phyloP scores from a whole-genome alignment of 2,888 invertebrate genomes.

The Lasioglossum figueresi region DNA sequence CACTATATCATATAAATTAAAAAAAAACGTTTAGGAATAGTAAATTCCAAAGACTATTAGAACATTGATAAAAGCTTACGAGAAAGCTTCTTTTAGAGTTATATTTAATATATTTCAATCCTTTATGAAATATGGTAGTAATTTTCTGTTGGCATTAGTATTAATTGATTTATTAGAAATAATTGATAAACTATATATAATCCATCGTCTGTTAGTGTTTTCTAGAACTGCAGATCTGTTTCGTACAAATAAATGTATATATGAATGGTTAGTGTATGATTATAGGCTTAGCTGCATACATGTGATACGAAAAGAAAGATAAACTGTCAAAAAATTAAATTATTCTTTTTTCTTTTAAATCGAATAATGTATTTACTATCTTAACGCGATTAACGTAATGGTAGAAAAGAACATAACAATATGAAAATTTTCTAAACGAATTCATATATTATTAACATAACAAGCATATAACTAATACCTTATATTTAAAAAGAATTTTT shows the following conservation, averaged over 20 bases:
- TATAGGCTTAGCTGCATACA: slow-evolving; percentile 73
- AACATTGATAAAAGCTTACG: not conserved
- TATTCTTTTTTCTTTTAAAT: slow-evolving; percentile 21
- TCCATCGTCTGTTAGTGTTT: not conserved
- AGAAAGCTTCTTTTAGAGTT: not conserved
- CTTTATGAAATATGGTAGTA: not conserved
- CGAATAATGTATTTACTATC: slow-evolving; percentile 1
- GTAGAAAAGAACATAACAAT: not conserved
- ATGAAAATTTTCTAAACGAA: not conserved
- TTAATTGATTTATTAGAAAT: not conserved
- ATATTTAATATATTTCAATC: not conserved
- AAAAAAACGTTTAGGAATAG: not conserved
- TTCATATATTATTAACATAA: slow-evolving; percentile 20
- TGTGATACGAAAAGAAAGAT: slow-evolving; percentile 48
- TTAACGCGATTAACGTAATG: slow-evolving; percentile 15
- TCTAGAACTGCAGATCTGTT: not conserved
- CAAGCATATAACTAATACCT: slow-evolving; percentile 22
- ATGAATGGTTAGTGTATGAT: slow-evolving; percentile 64
- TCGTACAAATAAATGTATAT: not conserved
- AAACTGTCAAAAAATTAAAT: slow-evolving; percentile 11
- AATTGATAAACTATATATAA: slow-evolving; percentile 1
- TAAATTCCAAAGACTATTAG: not conserved
- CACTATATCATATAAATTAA: slow-evolving; percentile 24
- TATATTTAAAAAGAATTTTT: slow-evolving; percentile 11
- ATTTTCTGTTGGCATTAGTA: not conserved